Percentiles rank a stretch among this genome's conserved stretches.
These are phyloP conservation scores for Gallinago solitaria DNA, from an alignment of 2,797 vertebrate species.

Conservation along the genomic window DNA sequence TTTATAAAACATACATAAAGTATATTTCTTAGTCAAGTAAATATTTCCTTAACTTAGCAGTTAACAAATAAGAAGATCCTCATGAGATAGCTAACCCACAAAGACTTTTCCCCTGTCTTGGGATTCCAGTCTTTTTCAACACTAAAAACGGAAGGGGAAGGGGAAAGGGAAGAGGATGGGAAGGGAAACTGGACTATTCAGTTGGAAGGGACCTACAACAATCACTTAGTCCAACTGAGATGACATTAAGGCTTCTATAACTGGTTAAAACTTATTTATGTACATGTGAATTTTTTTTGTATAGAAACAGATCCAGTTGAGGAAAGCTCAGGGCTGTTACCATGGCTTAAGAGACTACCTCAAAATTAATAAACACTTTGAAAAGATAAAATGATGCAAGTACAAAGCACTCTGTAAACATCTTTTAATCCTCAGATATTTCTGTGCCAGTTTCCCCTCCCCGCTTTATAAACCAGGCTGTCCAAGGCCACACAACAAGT, in stretches of 20 bases:
- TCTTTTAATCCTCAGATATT: conserved; percentile 11
- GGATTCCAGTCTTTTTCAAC: not conserved
- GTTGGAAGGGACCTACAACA: not conserved
- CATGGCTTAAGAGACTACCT: not conserved
- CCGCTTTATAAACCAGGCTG: not conserved
- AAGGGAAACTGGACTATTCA: not conserved
- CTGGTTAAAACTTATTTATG: not conserved
- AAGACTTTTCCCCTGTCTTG: not conserved
- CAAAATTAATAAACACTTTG: conserved; percentile 35
- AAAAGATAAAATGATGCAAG: conserved; percentile 26
- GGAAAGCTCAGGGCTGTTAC: not conserved
- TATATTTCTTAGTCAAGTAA: not conserved
- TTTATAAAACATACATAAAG: not conserved
- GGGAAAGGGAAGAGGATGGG: not conserved
- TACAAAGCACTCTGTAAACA: conserved; percentile 38
- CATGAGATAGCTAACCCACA: not conserved
- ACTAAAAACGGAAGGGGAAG: not conserved
- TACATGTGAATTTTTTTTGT: not conserved
- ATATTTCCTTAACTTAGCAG: not conserved
- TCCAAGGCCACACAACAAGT: conserved; percentile 16
- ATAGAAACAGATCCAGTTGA: not conserved
- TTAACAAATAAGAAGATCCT: not conserved
- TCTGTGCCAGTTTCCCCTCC: not conserved
- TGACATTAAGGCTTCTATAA: not conserved
- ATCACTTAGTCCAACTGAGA: not conserved